Conservation (phyloP, 2,797 vertebrate genomes). For the Meriones psammophilus region DNA sequence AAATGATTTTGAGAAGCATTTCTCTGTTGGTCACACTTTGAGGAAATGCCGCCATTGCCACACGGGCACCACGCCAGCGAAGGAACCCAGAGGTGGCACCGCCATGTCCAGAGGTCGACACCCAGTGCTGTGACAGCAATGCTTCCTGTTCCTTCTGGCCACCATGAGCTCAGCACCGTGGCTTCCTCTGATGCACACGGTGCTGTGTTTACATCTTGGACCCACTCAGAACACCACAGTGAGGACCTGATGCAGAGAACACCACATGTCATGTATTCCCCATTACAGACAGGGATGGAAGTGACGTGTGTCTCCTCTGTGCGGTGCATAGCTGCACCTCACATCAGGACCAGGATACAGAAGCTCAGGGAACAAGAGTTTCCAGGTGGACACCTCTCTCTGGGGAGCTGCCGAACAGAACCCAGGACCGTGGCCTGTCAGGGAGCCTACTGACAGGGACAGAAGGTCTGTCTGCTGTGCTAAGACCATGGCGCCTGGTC, state of each 20-base stretch:
- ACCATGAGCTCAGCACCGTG: rapidly evolving
- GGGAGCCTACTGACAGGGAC: no score
- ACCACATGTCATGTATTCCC: rapidly evolving
- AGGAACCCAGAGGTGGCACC: no score
- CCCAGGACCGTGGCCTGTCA: not conserved
- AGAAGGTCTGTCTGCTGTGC: not conserved
- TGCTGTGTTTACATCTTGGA: rapidly evolving
- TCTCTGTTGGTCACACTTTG: not conserved
- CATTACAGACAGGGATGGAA: rapidly evolving
- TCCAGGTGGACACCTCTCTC: not conserved
- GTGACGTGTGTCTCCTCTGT: not conserved
- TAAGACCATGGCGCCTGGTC: not conserved
- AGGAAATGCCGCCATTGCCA: not conserved
- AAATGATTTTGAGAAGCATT: not conserved
- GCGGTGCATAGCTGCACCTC: no score
- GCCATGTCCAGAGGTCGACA: not conserved
- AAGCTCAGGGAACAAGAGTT: not conserved
- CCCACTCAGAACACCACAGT: rapidly evolving
- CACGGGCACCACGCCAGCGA: rapidly evolving
- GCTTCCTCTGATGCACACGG: not conserved
- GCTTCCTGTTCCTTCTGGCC: no score
- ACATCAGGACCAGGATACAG: rapidly evolving
- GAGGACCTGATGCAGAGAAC: no score
- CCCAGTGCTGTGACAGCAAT: rapidly evolving
- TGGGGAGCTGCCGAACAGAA: not conserved